These are phyloP conservation scores for Standfussiana lucernea DNA, from an alignment of 2,888 invertebrate genomes.

Conservation along the genomic window DNA sequence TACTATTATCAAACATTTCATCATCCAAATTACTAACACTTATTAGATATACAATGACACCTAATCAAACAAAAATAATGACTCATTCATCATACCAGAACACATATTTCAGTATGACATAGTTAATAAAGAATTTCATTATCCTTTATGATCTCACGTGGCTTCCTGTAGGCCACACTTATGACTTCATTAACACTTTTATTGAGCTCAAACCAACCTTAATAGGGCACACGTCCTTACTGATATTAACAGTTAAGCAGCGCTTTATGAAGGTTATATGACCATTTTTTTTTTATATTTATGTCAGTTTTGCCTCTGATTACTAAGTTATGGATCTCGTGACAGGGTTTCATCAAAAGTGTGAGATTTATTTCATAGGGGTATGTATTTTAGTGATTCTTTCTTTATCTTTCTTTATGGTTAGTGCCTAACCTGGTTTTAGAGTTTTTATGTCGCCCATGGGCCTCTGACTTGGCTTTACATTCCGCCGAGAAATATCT, in stretches of 20 bases:
- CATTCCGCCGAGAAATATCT: too few relatives aligned
- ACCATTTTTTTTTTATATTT: slow-evolving; percentile 39
- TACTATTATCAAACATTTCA: background rate
- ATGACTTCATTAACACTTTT: slow-evolving; percentile 76
- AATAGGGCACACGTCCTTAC: too few relatives aligned
- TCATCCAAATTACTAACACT: too few relatives aligned
- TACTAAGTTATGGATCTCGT: slow-evolving; percentile 38
- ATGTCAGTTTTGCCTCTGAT: slow-evolving; percentile 39
- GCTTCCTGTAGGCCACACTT: slow-evolving; percentile 63
- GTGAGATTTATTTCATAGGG: background rate
- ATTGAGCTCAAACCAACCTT: slow-evolving; percentile 70
- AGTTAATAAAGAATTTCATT: slow-evolving; percentile 79
- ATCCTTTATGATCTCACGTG: slow-evolving; percentile 76
- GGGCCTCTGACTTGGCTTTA: too few relatives aligned
- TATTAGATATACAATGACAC: background rate
- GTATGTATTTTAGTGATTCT: too few relatives aligned
- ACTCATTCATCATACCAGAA: slow-evolving; percentile 51
- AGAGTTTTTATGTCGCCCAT: too few relatives aligned
- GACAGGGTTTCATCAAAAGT: slow-evolving; percentile 4
- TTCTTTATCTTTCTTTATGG: too few relatives aligned
- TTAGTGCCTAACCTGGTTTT: too few relatives aligned
- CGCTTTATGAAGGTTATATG: slow-evolving; percentile 63
- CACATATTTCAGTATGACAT: slow-evolving; percentile 43
- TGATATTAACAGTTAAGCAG: slow-evolving; percentile 70
- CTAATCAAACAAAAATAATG: slow-evolving; percentile 44